These are phyloP conservation scores for Pitangus sulphuratus DNA, from an alignment of 2,797 vertebrate genomes.

Conservation along the genomic window DNA sequence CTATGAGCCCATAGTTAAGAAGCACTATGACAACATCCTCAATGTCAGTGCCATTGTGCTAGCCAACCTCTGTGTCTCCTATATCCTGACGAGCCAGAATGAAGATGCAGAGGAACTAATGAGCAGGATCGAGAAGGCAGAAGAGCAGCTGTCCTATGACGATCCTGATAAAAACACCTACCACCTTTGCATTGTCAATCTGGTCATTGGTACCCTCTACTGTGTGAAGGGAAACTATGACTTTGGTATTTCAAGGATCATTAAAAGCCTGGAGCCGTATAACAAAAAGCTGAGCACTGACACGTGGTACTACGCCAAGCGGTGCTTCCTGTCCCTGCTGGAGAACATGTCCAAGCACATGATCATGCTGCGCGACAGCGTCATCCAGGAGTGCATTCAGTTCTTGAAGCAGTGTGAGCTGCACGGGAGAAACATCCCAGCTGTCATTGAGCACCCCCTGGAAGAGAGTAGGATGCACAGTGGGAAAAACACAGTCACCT, in stretches of 20 bases:
- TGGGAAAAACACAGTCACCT: slow-evolving; percentile 94
- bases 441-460: slow-evolving; percentile 91
- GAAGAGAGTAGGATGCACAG: slow-evolving; percentile 86
- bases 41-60: slow-evolving; percentile 92
- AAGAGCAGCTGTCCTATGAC: slow-evolving; percentile 91
- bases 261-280: slow-evolving; percentile 96
- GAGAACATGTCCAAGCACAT: slow-evolving; percentile 97
- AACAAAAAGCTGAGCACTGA: slow-evolving; percentile 95
- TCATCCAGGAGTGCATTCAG: slow-evolving; percentile 90
- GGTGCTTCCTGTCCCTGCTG: slow-evolving; percentile 93
- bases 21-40: slow-evolving; percentile 91
- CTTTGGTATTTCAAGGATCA: slow-evolving; percentile 94
- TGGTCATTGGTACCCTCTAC: slow-evolving; percentile 96
- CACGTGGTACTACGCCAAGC: slow-evolving; percentile 96
- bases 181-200: slow-evolving; percentile 95
- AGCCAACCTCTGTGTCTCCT: slow-evolving; percentile 95
- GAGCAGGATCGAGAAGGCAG: slow-evolving; percentile 94
- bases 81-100: slow-evolving; percentile 95
- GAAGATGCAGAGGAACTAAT: slow-evolving; percentile 94
- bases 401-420: slow-evolving; percentile 94
- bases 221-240: slow-evolving; percentile 97
- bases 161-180: slow-evolving; percentile 92
- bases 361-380: slow-evolving; percentile 86
- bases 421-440: slow-evolving; percentile 82
- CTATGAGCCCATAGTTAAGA: slow-evolving; percentile 96